Evolutionary conservation across 2,888 invertebrate species (phyloP).

Genomic region (Heliconius sara): DNA sequence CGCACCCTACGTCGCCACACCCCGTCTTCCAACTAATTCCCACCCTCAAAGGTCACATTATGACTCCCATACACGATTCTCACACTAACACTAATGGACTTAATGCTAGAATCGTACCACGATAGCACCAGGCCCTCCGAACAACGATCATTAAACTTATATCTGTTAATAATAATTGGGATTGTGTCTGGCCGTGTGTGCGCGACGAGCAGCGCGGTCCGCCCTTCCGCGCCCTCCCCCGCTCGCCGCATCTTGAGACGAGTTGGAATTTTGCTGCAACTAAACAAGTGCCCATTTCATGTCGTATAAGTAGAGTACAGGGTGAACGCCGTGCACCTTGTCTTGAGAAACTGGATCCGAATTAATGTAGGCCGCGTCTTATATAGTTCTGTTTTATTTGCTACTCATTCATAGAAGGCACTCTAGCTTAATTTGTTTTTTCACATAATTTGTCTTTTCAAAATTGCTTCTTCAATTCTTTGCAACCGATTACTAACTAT

Average conservation of each 20-base stretch:
- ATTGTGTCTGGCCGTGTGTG: constrained; percentile 79
- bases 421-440: not conserved
- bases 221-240: constrained; percentile 50
- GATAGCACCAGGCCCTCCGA: constrained; percentile 50
- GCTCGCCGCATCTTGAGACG: constrained; percentile 65
- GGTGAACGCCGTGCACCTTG: constrained; percentile 29
- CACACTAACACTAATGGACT: constrained; percentile 66
- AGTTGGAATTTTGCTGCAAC: constrained; percentile 36
- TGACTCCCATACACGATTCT: constrained; percentile 57
- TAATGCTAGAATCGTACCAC: constrained; percentile 46
- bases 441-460: not conserved
- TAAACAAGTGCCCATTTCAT: constrained; percentile 35
- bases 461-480: not conserved
- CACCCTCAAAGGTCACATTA: constrained; percentile 55
- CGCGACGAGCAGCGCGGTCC: constrained; percentile 79
- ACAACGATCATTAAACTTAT: constrained; percentile 77
- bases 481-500: too few species aligned
- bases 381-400: constrained; percentile 30
- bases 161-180: constrained; percentile 79
- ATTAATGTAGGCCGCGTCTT: constrained; percentile 30
- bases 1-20: constrained; percentile 49
- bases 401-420: constrained; percentile 30
- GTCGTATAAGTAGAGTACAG: constrained; percentile 21
- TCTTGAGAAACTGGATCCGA: constrained; percentile 27
- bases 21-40: constrained; percentile 66